Percentiles rank a stretch among this genome's conserved stretches.
Conservation (phyloP, 1,140 invertebrate genomes). For the Pseudobourletiella spinata region DNA sequence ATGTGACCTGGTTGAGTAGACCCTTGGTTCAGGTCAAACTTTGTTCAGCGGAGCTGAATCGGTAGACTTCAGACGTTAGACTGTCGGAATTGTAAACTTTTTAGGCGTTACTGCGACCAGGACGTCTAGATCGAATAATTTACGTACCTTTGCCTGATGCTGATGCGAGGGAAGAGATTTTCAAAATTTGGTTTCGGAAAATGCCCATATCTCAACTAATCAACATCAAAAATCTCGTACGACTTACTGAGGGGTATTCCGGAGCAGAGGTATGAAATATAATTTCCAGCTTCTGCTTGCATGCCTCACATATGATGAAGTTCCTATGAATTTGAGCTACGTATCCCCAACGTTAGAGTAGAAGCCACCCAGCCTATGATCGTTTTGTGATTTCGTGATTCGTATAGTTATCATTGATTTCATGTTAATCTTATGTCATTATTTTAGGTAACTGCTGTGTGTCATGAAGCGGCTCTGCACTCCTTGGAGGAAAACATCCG, state of each 20-base stretch:
- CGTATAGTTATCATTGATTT: neutral
- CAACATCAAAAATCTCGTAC: slow-evolving; percentile 52
- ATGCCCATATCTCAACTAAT: slow-evolving; percentile 56
- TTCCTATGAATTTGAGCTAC: too few relatives aligned
- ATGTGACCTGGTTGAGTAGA: too few relatives aligned
- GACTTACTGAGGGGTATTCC: slow-evolving; percentile 64
- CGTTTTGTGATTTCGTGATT: neutral
- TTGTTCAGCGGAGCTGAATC: too few relatives aligned
- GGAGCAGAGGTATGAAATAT: slow-evolving; percentile 67
- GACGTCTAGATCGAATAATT: slow-evolving; percentile 75
- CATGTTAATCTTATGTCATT: slow-evolving; percentile 20
- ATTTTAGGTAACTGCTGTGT: slow-evolving; percentile 60
- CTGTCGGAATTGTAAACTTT: neutral
- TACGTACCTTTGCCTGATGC: slow-evolving; percentile 77
- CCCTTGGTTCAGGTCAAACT: too few relatives aligned
- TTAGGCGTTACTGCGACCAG: slow-evolving; percentile 72
- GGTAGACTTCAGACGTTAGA: too few relatives aligned
- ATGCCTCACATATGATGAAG: too few relatives aligned
- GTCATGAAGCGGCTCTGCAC: slow-evolving; percentile 72
- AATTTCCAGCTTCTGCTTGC: too few relatives aligned
- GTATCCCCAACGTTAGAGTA: too few relatives aligned
- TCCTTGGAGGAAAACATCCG: slow-evolving; percentile 64
- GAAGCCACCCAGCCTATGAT: too few relatives aligned
- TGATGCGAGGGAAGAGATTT: slow-evolving; percentile 62
- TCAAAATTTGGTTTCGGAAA: slow-evolving; percentile 53